Conservation (phyloP, 2,888 invertebrate genomes). For the Trachelus stipa region DNA sequence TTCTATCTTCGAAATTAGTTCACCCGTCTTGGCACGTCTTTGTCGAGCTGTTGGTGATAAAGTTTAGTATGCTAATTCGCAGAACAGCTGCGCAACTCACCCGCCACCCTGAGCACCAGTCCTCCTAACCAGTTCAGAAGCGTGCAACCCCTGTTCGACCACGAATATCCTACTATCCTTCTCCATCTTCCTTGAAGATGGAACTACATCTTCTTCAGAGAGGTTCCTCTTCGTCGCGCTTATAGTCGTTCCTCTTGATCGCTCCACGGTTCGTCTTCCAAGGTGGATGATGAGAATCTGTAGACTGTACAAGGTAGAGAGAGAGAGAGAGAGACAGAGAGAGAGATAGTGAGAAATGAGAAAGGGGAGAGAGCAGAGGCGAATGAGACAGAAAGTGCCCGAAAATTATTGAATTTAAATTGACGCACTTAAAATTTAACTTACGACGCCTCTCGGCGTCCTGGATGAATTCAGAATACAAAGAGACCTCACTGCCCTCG, state of each 20-base stretch:
- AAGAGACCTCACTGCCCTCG: background rate
- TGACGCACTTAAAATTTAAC: constrained; percentile 65
- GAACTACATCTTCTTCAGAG: background rate
- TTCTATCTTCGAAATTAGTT: constrained; percentile 67
- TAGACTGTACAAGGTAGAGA: background rate
- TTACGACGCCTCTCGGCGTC: constrained; percentile 17
- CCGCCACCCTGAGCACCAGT: constrained; percentile 29
- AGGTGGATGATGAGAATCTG: background rate
- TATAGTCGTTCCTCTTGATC: background rate
- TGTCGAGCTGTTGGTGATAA: constrained; percentile 67
- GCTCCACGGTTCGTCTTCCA: background rate
- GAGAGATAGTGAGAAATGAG: too few species aligned
- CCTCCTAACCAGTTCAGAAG: constrained; percentile 3
- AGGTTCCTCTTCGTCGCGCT: background rate
- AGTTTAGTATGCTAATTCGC: constrained; percentile 67
- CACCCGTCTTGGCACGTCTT: constrained; percentile 67
- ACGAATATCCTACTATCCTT: background rate
- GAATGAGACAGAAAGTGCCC: constrained; percentile 49
- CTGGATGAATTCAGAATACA: constrained; percentile 11
- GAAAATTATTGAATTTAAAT: constrained; percentile 67
- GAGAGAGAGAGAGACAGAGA: too few species aligned
- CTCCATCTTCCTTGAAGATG: background rate
- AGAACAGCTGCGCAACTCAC: constrained; percentile 63
- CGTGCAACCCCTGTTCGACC: background rate
- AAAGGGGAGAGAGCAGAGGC: background rate